Conservation (phyloP, 2,797 vertebrate genomes). For the Poeciliopsis gracilis region DNA sequence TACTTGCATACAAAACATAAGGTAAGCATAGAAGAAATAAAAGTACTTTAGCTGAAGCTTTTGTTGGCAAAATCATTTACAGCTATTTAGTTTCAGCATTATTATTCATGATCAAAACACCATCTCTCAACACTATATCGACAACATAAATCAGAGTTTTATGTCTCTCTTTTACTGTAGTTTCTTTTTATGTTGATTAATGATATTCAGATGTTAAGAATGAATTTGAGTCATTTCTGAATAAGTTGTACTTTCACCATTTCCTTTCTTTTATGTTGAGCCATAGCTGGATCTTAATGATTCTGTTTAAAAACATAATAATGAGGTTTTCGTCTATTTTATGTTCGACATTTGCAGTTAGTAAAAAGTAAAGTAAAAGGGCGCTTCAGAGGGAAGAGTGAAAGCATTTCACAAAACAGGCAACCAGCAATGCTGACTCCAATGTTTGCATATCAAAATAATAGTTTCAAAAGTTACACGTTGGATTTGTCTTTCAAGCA, state of each 20-base stretch:
- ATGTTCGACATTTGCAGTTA: not conserved
- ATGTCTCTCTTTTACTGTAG: not conserved
- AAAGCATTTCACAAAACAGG: not conserved
- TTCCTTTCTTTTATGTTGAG: not conserved
- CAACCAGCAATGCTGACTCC: not conserved
- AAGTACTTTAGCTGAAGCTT: not conserved
- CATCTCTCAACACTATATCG: not conserved
- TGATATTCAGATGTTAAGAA: not conserved
- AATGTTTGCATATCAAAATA: not conserved
- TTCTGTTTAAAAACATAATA: not conserved
- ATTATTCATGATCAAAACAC: not conserved
- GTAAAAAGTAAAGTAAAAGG: not conserved
- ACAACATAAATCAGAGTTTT: not conserved
- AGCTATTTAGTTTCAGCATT: not conserved
- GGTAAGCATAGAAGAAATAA: not conserved
- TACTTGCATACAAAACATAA: not conserved
- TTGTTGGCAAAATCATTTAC: not conserved
- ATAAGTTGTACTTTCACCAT: not conserved
- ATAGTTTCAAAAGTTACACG: not conserved
- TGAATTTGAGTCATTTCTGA: not conserved
- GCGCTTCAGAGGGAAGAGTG: too few relatives aligned
- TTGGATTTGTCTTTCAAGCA: not conserved
- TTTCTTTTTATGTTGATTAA: not conserved
- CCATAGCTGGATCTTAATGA: not conserved
- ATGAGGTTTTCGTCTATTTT: not conserved